Percentiles rank a stretch among this genome's conserved stretches.
These are phyloP conservation scores for Vesta saturnalis DNA, from an alignment of 2,888 invertebrate genomes.

Conservation along the genomic window DNA sequence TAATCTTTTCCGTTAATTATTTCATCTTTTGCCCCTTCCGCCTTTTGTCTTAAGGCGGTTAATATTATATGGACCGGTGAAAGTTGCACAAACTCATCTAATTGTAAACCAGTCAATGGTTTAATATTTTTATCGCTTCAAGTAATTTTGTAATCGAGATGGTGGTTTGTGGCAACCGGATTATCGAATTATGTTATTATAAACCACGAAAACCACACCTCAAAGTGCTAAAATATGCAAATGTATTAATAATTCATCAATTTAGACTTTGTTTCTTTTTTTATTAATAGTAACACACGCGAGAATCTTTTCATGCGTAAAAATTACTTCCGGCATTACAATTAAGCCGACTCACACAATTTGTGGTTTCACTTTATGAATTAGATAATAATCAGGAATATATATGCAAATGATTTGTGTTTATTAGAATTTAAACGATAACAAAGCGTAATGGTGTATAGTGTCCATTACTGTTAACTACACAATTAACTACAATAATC, in stretches of 20 bases:
- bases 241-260: neutral
- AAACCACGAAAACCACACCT: neutral
- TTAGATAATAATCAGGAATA: no score
- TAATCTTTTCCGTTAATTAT: slow-evolving; percentile 35
- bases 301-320: neutral
- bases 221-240: slow-evolving; percentile 1
- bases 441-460: no score
- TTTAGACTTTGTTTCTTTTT: neutral
- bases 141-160: neutral
- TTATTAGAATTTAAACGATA: no score
- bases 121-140: neutral
- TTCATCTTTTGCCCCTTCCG: neutral
- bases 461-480: no score
- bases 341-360: no score
- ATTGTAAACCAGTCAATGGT: neutral
- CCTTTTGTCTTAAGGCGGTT: no score
- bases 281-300: neutral
- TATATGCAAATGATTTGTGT: no score
- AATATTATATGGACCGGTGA: no score
- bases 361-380: no score
- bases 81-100: neutral
- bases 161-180: neutral
- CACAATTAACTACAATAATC: no score
- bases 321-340: no score
- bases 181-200: no score